phyloP scores from a whole-genome alignment of 1,140 invertebrate species.

The Trichonephila inaurata region DNA sequence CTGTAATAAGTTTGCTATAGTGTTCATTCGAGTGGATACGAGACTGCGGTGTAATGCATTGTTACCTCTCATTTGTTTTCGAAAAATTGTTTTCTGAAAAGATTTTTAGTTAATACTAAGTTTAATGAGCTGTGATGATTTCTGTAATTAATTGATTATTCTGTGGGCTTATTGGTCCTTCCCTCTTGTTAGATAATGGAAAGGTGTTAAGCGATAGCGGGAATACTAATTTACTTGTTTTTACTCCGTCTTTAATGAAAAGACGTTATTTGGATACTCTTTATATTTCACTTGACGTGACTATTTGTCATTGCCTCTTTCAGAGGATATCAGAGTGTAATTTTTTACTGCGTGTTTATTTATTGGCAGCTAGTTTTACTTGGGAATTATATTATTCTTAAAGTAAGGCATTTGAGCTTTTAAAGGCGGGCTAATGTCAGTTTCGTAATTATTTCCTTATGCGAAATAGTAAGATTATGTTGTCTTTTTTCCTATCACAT shows the following conservation, averaged over 20 bases:
- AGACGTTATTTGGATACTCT: background rate
- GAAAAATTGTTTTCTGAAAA: slow-evolving; percentile 65
- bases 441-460: no score
- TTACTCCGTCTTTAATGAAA: background rate
- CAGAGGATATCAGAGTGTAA: background rate
- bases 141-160: slow-evolving; percentile 75
- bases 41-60: slow-evolving; percentile 50
- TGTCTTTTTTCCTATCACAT: no score
- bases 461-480: no score
- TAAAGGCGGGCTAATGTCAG: no score
- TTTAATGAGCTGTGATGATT: slow-evolving; percentile 74
- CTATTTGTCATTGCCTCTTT: background rate
- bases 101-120: slow-evolving; percentile 73
- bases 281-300: background rate
- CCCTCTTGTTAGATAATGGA: slow-evolving; percentile 52
- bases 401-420: no score
- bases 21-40: slow-evolving; percentile 58
- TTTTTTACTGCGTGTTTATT: background rate
- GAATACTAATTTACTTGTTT: slow-evolving; percentile 43
- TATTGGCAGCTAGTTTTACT: background rate
- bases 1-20: slow-evolving; percentile 73
- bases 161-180: slow-evolving; percentile 48
- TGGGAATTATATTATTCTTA: no score
- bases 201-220: slow-evolving; percentile 66
- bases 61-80: slow-evolving; percentile 63